Percentiles rank a stretch among this genome's conserved stretches.
Evolutionary conservation across 30 jellyfish, hydroid and myxozoan species (phyloP).

Genomic region (Turritopsis dohrnii): DNA sequence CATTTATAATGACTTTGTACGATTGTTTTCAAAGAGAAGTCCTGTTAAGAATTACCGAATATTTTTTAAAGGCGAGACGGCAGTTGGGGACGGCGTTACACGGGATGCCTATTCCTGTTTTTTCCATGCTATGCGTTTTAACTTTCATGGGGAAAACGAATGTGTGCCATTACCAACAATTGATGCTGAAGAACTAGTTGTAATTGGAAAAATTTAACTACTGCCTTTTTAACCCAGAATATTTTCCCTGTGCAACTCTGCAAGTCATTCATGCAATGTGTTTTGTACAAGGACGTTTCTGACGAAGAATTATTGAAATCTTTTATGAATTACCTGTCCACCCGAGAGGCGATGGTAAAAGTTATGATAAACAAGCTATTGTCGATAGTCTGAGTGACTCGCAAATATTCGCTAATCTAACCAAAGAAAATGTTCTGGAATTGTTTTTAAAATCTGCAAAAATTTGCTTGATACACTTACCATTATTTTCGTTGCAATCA

Average conservation of each 20-base stretch:
- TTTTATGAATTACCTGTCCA: background rate
- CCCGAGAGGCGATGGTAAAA: conserved; percentile 14
- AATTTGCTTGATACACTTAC: conserved; percentile 2
- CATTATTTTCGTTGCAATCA: conserved; percentile 10
- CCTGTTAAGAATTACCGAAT: background rate
- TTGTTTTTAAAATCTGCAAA: background rate
- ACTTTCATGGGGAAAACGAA: conserved; percentile 4
- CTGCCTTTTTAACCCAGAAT: conserved; percentile 7
- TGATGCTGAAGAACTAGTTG: conserved; percentile 9
- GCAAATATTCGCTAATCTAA: background rate
- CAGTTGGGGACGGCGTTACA: conserved; percentile 19
- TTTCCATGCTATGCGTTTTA: background rate
- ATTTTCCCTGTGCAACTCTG: conserved; percentile 2
- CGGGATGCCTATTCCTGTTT: conserved; percentile 16
- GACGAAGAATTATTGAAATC: conserved; percentile 17
- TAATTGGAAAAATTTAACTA: conserved; percentile 14
- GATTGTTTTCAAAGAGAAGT: background rate
- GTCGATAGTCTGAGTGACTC: conserved; percentile 4
- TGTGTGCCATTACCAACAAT: conserved; percentile 19
- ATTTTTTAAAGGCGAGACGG: conserved; percentile 4
- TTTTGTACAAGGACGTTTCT: background rate
- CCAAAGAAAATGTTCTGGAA: conserved; percentile 8
- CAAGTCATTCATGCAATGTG: background rate
- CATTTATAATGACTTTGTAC: conserved; percentile 2
- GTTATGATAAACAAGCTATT: background rate